These are phyloP conservation scores for Drosophila ananassae DNA, from an alignment of 1,140 invertebrate species.

Conservation along the genomic window DNA sequence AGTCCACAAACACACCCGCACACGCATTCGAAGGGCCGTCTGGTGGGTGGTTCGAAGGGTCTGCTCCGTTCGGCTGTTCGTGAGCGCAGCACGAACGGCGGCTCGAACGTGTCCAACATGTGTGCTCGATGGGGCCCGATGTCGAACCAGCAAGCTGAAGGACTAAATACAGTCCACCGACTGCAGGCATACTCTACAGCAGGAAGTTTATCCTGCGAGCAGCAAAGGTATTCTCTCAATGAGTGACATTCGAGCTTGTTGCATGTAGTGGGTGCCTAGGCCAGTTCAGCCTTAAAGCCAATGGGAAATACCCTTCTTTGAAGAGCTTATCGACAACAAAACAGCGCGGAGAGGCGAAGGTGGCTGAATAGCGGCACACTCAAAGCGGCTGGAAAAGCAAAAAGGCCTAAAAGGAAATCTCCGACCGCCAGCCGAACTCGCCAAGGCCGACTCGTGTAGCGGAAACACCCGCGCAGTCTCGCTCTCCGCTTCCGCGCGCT, in stretches of 20 bases:
- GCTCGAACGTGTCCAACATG: slow-evolving; percentile 64
- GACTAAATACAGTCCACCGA: slow-evolving; percentile 1
- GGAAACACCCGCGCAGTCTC: slow-evolving; percentile 70
- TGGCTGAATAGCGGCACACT: slow-evolving; percentile 69
- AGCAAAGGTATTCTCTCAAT: no score
- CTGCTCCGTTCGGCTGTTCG: slow-evolving; percentile 26
- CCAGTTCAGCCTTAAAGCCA: not conserved
- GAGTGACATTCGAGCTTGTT: slow-evolving; percentile 13
- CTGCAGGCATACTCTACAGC: slow-evolving; percentile 44
- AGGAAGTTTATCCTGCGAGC: slow-evolving; percentile 15
- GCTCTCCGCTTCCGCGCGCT: slow-evolving; percentile 24
- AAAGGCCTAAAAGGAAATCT: slow-evolving; percentile 73
- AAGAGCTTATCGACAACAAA: slow-evolving; percentile 21
- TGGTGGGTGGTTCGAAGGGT: slow-evolving; percentile 13
- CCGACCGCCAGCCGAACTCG: slow-evolving; percentile 32
- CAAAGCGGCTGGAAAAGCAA: slow-evolving; percentile 59
- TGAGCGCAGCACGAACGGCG: slow-evolving; percentile 33
- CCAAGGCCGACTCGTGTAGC: slow-evolving; percentile 32
- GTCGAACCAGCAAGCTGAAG: slow-evolving; percentile 55
- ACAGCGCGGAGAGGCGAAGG: slow-evolving; percentile 36
- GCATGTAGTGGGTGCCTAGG: not conserved
- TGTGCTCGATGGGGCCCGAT: slow-evolving; percentile 44
- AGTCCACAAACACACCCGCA: slow-evolving; percentile 49
- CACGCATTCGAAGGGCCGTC: slow-evolving; percentile 2
- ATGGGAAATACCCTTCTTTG: no score